Conservation (phyloP, 2,888 invertebrate species). For the Celastrina argiolus region DNA sequence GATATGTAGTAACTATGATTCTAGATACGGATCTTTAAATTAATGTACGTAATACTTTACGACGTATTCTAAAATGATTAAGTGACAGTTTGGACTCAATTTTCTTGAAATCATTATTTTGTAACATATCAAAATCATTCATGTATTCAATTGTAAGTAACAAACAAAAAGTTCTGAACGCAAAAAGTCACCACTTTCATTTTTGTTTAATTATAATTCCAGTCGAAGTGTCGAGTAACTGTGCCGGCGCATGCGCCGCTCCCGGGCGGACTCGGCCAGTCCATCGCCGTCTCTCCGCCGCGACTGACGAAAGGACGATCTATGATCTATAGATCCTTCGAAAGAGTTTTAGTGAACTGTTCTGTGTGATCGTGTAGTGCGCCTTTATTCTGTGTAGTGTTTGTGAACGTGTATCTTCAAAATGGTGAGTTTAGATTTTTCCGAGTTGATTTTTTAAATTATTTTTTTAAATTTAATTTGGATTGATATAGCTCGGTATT, state of each 20-base stretch:
- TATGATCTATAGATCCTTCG: constrained; percentile 28
- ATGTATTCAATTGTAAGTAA: neutral
- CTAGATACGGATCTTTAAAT: too few relatives aligned
- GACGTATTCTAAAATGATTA: too few relatives aligned
- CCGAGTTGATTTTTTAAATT: neutral
- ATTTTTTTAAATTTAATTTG: neutral
- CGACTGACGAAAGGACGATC: constrained; percentile 64
- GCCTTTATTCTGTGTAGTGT: constrained; percentile 43
- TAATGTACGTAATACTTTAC: too few relatives aligned
- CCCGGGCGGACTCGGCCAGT: constrained; percentile 63
- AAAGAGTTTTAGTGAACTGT: constrained; percentile 35
- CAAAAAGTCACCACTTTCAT: constrained; percentile 53
- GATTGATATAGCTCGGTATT: neutral
- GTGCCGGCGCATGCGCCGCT: constrained; percentile 55
- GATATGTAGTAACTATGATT: too few relatives aligned
- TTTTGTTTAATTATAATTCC: constrained; percentile 66
- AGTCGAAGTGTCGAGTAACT: constrained; percentile 55
- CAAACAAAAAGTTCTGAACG: constrained; percentile 18
- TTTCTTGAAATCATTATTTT: too few relatives aligned
- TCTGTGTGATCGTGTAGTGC: constrained; percentile 41
- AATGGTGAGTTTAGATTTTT: constrained; percentile 54
- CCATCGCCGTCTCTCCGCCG: constrained; percentile 65
- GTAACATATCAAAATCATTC: too few relatives aligned
- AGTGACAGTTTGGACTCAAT: too few relatives aligned
- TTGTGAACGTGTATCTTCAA: constrained; percentile 48